Base-by-base conservation (phyloP, 2,888 invertebrate species). In the Deilephila elpenor region DNA sequence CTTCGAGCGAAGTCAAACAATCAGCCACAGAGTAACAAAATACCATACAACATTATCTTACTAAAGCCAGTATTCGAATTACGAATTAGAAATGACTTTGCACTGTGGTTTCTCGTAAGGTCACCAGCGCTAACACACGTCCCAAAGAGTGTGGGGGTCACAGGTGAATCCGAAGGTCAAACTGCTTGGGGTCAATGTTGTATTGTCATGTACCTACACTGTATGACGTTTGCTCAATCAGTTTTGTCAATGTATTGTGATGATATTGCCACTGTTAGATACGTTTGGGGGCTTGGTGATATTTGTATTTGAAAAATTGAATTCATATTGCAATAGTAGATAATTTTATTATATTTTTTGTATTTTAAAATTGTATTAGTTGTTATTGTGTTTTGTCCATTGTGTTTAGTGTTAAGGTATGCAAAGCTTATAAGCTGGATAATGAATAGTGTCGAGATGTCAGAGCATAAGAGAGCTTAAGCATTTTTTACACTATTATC, bases 141-240 rank as follows among this genome's bases (percentile, higher is more conserved):
- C 87, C 85, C 88, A 88, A 86, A 86, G 85, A 84, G 85, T 79
- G 82, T 87, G 87, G 88, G 89, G 93, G 91, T 91, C 89, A 88
- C 80, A 83, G 86, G 89, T 86, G 86, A 79, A 80, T 87, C 83
- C 84, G 85, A 64, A 84, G 90, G 89, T 88, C 89, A 88, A 83
- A 80, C 78, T 76, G 85, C 83, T 84, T 83, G 76, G 78, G 93
- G 91, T 89, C 93, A 91, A 89, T 89, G 91, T 86, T 89, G 89
- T 84, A 90, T 92, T 93, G 92, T 93, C 88, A 91, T 91, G 73
- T 73, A 73, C n/a, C n/a, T n/a, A n/a, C 44, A 70, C 44, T 70
- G 32, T 70, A 70, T 73, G 70, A 73, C 70, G 73, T 73, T 64
- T 71, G 59, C 59, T 71, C 37, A 73, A 67, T 64, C 37, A 56